Evolutionary conservation across 2,113 vertebrate genomes (phyloP).

Genomic region (Podarcis raffonei): DNA sequence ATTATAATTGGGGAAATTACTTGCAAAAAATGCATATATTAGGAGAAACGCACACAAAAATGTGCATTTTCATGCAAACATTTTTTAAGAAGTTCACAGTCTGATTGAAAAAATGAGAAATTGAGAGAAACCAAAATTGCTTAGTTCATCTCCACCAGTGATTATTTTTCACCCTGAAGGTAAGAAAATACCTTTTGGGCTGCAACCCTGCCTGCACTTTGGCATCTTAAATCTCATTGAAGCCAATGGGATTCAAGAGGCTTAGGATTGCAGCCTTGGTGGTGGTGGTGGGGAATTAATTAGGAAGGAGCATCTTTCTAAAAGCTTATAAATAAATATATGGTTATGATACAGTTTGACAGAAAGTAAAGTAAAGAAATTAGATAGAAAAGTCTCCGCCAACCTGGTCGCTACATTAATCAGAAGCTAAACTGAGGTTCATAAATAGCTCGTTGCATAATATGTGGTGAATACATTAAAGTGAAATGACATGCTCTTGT

Average conservation of each 20-base stretch:
- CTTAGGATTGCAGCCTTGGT: background rate
- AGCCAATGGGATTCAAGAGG: background rate
- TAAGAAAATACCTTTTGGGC: background rate
- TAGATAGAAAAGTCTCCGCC: constrained; percentile 28
- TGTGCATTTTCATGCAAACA: no score
- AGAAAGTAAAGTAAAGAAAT: constrained; percentile 14
- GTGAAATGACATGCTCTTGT: constrained; percentile 32
- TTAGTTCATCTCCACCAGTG: background rate
- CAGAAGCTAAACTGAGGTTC: constrained; percentile 58
- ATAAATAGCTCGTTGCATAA: constrained; percentile 45
- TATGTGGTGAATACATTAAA: constrained; percentile 56
- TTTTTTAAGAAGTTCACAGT: no score
- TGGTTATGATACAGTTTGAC: background rate
- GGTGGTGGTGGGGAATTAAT: background rate
- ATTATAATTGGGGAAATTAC: no score
- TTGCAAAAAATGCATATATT: no score
- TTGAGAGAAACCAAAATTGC: no score
- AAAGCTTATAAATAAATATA: constrained; percentile 33
- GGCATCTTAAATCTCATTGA: background rate
- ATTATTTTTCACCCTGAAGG: background rate
- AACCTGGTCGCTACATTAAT: constrained; percentile 44
- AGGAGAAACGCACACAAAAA: no score
- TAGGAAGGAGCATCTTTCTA: background rate
- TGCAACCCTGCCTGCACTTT: background rate
- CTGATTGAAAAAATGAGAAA: no score